phyloP scores from a whole-genome alignment of 2,797 vertebrate species.

The Champsocephalus gunnari region DNA sequence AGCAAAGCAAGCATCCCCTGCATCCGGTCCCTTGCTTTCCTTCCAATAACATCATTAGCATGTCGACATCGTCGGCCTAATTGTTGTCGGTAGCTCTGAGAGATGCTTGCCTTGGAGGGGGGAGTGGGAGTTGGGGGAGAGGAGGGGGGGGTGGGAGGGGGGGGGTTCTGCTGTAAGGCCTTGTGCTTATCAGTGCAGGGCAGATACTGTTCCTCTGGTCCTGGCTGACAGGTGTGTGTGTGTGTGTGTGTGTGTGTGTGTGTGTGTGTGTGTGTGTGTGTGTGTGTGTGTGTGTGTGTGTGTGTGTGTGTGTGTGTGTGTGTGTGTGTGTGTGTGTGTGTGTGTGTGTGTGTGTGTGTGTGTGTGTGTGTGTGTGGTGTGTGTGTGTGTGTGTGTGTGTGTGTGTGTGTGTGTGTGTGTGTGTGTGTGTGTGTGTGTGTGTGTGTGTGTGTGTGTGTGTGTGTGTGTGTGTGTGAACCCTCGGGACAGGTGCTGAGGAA shows the following conservation, averaged over 20 bases:
- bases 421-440: too few species aligned
- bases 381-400: too few species aligned
- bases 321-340: too few species aligned
- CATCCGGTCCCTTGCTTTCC: slow-evolving; percentile 30
- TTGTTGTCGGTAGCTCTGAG: slow-evolving; percentile 65
- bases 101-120: slow-evolving; percentile 52
- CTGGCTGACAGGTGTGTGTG: slow-evolving; percentile 68
- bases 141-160: not conserved
- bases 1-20: slow-evolving; percentile 44
- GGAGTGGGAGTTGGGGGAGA: slow-evolving; percentile 38
- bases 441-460: too few species aligned
- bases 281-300: too few species aligned
- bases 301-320: not conserved
- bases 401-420: too few species aligned
- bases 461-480: slow-evolving; percentile 35
- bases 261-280: too few species aligned
- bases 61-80: slow-evolving; percentile 71
- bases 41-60: slow-evolving; percentile 69
- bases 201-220: slow-evolving; percentile 72
- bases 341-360: too few species aligned
- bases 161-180: slow-evolving; percentile 58
- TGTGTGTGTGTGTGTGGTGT: not conserved
- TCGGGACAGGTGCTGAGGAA: slow-evolving; percentile 77
- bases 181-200: slow-evolving; percentile 76
- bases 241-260: too few species aligned